Conservation (phyloP, 1,140 invertebrate genomes). For the Matsumurasca onukii region DNA sequence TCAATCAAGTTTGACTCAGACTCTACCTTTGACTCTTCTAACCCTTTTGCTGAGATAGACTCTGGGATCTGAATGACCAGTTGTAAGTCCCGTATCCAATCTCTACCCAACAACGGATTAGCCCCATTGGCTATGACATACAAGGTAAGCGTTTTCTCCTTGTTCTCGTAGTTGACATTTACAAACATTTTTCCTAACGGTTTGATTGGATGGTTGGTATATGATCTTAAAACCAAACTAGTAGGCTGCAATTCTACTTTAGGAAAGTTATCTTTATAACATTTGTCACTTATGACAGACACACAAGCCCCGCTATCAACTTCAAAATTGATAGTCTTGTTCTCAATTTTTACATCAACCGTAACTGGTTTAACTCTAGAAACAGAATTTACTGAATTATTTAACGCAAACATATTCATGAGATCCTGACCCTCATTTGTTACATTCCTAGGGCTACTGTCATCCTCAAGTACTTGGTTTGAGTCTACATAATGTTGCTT, state of each 20-base stretch:
- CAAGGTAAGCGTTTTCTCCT: background rate
- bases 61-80: background rate
- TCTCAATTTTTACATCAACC: background rate
- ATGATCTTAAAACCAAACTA: conserved; percentile 16
- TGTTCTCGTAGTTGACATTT: background rate
- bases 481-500: conserved; percentile 18
- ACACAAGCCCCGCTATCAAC: conserved; percentile 24
- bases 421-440: background rate
- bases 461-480: background rate
- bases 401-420: background rate
- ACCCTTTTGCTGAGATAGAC: background rate
- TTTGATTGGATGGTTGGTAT: conserved; percentile 18
- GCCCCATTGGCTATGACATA: conserved; percentile 18
- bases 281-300: conserved; percentile 5
- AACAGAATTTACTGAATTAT: background rate
- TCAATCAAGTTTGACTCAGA: too few relatives aligned
- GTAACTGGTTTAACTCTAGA: background rate
- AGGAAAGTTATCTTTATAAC: conserved; percentile 1
- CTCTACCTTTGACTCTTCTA: too few relatives aligned
- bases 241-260: background rate
- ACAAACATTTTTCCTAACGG: conserved; percentile 19
- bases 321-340: conserved; percentile 13
- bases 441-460: background rate
- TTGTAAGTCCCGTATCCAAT: conserved; percentile 20
- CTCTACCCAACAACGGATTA: conserved; percentile 19